Evolutionary conservation across 2,888 invertebrate genomes (phyloP).

Genomic region (Stramonita haemastoma): DNA sequence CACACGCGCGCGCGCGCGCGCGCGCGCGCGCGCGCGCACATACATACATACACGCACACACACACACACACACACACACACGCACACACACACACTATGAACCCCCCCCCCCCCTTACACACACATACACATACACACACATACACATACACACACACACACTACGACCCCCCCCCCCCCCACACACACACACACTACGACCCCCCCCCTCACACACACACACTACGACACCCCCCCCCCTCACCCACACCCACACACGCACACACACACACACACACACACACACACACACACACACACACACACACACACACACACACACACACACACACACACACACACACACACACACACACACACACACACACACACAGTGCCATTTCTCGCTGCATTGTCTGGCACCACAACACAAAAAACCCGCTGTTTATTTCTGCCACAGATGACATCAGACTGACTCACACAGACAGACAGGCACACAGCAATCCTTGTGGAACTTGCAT

Average conservation of each 20-base stretch:
- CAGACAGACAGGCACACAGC: background rate
- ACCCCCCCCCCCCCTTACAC: no score
- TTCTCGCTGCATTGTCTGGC: background rate
- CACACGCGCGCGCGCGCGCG: background rate
- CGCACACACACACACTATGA: slow-evolving; percentile 3
- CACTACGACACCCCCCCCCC: background rate
- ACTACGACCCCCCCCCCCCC: no score
- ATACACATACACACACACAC: no score
- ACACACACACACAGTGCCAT: background rate
- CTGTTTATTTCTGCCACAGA: background rate
- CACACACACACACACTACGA: no score
- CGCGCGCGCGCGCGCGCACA: background rate
- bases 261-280: no score
- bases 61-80: background rate
- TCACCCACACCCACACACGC: no score
- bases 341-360: no score
- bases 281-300: no score
- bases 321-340: no score
- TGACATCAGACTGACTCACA: background rate
- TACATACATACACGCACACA: background rate
- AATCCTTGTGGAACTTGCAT: background rate
- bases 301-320: no score
- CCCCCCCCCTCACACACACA: no score
- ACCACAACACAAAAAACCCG: background rate
- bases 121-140: no score